Percentiles rank a stretch among this genome's conserved stretches.
phyloP scores from a whole-genome alignment of 2,888 invertebrate species.

The Nebria salina region DNA sequence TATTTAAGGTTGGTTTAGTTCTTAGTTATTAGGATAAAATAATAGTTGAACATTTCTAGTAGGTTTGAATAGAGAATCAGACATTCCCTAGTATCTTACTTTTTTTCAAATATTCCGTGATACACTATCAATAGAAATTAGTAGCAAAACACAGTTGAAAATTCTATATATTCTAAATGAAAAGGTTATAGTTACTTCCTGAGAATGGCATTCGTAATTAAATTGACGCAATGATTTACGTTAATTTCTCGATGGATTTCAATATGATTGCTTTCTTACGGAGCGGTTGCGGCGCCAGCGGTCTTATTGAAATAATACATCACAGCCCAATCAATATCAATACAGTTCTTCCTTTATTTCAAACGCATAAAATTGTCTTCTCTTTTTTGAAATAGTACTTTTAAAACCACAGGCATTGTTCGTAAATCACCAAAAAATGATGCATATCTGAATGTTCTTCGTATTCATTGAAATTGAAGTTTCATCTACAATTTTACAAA shows the following conservation, averaged over 20 bases:
- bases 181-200: not conserved
- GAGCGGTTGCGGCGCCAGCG: not conserved
- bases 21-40: not conserved
- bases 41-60: not conserved
- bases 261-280: not conserved
- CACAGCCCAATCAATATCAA: not conserved
- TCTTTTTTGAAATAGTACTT: not conserved
- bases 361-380: conserved; percentile 1
- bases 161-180: not conserved
- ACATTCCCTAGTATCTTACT: not conserved
- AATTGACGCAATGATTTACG: not conserved
- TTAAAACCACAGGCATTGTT: not conserved
- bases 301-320: not conserved
- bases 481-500: not conserved
- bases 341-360: not conserved
- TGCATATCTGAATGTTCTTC: not conserved
- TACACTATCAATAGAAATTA: not conserved
- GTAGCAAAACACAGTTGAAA: not conserved
- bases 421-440: not conserved
- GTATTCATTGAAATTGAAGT: not conserved
- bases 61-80: not conserved
- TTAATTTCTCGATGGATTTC: not conserved
- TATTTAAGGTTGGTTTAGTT: not conserved
- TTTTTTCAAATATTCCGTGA: not conserved
- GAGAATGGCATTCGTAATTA: not conserved